Evolutionary conservation across 53 echinoderm and acorn worm genomes (phyloP).

Genomic region (Echinometra lucunter): DNA sequence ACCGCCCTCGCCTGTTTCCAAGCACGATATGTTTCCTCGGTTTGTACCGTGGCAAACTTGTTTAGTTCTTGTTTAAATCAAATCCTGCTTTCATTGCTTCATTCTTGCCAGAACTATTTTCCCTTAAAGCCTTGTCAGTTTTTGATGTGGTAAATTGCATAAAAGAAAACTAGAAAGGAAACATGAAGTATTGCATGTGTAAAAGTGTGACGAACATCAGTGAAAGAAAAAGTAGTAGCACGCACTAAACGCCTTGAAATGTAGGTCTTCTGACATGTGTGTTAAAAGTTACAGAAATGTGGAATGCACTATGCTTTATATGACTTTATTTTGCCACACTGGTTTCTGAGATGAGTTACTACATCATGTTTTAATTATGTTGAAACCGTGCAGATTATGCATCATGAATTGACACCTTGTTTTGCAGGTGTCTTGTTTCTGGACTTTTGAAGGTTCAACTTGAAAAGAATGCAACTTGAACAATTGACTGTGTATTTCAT

Average conservation of each 20-base stretch:
- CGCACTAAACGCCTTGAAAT: no score
- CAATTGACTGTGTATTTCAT: neutral
- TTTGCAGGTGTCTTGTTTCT: neutral
- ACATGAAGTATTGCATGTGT: neutral
- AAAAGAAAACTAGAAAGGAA: neutral
- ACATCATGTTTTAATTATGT: neutral
- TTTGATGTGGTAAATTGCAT: neutral
- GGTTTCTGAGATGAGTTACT: neutral
- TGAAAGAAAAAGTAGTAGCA: neutral
- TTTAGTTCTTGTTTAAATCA: constrained; percentile 5
- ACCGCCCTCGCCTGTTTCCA: constrained; percentile 55
- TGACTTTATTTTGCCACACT: neutral
- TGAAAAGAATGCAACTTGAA: neutral
- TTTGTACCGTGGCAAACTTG: constrained; percentile 60
- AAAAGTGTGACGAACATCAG: neutral
- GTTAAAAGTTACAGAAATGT: neutral
- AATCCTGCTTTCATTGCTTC: neutral
- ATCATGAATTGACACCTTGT: neutral
- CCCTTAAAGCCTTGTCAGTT: neutral
- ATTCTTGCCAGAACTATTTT: neutral
- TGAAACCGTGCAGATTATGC: neutral
- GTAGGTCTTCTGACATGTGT: no score
- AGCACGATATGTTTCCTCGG: constrained; percentile 67
- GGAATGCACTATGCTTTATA: neutral
- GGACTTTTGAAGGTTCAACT: neutral